These are phyloP conservation scores for Coregonus clupeaformis DNA, from an alignment of 2,113 vertebrate genomes.

Conservation along the genomic window DNA sequence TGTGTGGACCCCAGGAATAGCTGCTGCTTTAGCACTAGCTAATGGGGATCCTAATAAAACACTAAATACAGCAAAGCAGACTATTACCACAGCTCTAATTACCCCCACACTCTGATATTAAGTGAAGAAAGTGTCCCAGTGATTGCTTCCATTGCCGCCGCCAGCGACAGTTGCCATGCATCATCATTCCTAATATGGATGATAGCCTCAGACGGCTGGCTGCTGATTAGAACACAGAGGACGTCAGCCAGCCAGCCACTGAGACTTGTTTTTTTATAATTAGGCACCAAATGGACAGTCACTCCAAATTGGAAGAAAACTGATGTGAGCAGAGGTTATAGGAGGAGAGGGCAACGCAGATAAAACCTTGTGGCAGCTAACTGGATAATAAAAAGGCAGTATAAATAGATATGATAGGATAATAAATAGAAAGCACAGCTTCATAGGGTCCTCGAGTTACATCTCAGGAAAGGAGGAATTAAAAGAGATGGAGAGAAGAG, in stretches of 20 bases:
- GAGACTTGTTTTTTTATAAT: conserved; percentile 25
- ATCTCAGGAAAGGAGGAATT: neutral
- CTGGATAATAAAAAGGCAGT: conserved; percentile 28
- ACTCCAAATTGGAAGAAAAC: conserved; percentile 5
- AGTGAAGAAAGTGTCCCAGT: neutral
- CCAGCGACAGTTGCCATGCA: neutral
- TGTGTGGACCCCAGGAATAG: too few species aligned
- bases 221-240: conserved; percentile 9
- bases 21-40: too few species aligned
- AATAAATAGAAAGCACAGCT: conserved; percentile 26
- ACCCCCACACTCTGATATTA: neutral
- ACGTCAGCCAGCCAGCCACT: neutral
- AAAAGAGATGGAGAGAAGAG: neutral
- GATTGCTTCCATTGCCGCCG: neutral
- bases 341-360: conserved; percentile 20
- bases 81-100: conserved; percentile 1
- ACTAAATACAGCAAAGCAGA: neutral
- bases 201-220: conserved; percentile 8
- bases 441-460: too few species aligned
- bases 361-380: conserved; percentile 27
- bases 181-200: neutral
- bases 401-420: conserved; percentile 23
- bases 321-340: conserved; percentile 15
- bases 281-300: conserved; percentile 12
- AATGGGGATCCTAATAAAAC: too few species aligned